A percentile compares a stretch with the other conserved stretches of the same genome.
Conservation (phyloP, 1,140 invertebrate genomes). For the Archivesica marissinica region DNA sequence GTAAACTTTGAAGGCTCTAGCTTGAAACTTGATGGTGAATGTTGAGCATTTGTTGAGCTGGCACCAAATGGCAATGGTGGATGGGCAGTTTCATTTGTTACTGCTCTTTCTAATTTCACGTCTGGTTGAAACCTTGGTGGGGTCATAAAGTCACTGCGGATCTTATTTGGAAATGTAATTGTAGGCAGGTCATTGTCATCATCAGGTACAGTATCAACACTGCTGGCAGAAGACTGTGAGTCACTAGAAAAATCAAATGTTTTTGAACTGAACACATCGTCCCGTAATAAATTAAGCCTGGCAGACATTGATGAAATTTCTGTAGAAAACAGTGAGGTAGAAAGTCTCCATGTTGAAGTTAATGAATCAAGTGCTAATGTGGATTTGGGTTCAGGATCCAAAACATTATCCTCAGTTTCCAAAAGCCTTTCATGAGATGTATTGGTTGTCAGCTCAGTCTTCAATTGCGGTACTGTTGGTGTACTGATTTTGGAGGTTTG, state of each 20-base stretch:
- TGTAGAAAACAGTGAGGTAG: no score
- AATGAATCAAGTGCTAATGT: no score
- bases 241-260: neutral
- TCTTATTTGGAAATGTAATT: neutral
- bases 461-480: no score
- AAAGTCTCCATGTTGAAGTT: no score
- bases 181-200: neutral
- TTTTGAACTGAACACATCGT: neutral
- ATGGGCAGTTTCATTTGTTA: neutral
- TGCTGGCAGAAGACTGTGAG: neutral
- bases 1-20: neutral
- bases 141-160: neutral
- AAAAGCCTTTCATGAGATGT: no score
- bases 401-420: no score
- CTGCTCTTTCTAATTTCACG: neutral
- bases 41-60: neutral
- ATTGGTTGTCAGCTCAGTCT: neutral
- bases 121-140: neutral
- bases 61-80: neutral
- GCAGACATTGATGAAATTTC: neutral
- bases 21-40: neutral
- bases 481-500: no score
- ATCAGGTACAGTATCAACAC: neutral
- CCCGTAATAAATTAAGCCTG: neutral
- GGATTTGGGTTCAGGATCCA: no score